These are phyloP conservation scores for Podocnemis expansa DNA, from an alignment of 2,113 vertebrate species.

Conservation along the genomic window DNA sequence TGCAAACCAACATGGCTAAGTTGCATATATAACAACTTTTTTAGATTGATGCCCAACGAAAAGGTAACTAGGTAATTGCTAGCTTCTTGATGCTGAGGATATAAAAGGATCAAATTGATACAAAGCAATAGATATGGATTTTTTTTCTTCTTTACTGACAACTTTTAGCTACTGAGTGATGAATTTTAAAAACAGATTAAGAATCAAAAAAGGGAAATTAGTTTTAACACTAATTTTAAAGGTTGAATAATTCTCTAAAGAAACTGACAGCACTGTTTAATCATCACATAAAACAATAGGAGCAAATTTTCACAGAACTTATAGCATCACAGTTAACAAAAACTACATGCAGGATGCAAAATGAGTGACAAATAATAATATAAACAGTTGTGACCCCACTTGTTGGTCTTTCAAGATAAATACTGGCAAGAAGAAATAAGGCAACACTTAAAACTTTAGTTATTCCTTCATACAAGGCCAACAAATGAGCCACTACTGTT, in stretches of 20 bases:
- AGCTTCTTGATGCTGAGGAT: not conserved
- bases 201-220: not conserved
- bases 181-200: not conserved
- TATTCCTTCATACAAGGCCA: not conserved
- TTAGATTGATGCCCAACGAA: not conserved
- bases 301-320: not conserved
- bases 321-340: not conserved
- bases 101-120: not conserved
- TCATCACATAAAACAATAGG: not conserved
- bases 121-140: not conserved
- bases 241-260: not conserved
- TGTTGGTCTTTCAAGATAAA: not conserved
- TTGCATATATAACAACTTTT: not conserved
- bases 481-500: constrained; percentile 1
- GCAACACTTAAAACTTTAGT: not conserved
- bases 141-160: not conserved
- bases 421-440: constrained; percentile 5
- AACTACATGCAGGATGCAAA: constrained; percentile 37
- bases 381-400: not conserved
- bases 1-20: not conserved
- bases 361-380: not conserved
- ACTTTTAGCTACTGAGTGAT: not conserved
- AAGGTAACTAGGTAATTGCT: not conserved
- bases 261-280: not conserved
- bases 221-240: not conserved